These are phyloP conservation scores for Nephrotoma flavescens DNA, from an alignment of 2,888 invertebrate species.

Conservation along the genomic window DNA sequence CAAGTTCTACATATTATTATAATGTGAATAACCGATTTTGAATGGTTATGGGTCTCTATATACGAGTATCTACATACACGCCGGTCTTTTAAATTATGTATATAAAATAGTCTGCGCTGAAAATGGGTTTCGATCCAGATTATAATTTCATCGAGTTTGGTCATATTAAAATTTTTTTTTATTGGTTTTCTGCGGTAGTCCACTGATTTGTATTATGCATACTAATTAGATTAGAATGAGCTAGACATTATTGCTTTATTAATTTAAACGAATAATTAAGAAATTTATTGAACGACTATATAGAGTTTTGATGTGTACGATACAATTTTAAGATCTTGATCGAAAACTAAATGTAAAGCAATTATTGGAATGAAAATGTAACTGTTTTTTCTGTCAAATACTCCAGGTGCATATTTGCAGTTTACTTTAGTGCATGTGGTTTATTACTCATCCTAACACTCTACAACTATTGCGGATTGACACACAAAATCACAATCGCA, in stretches of 20 bases:
- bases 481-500: too few relatives aligned
- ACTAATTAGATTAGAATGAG: background rate
- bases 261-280: too few relatives aligned
- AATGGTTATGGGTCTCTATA: background rate
- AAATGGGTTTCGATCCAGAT: background rate
- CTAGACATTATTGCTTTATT: background rate
- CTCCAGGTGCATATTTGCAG: too few relatives aligned
- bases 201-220: background rate
- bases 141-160: background rate
- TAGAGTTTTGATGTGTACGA: too few relatives aligned
- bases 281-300: too few relatives aligned
- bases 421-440: too few relatives aligned
- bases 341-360: too few relatives aligned
- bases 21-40: background rate
- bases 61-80: background rate
- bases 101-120: background rate
- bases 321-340: too few relatives aligned
- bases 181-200: background rate
- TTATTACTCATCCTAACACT: too few relatives aligned
- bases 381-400: too few relatives aligned
- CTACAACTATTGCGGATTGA: too few relatives aligned
- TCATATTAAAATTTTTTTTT: background rate
- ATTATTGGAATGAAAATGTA: too few relatives aligned
- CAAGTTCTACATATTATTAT: background rate
- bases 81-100: background rate